These are phyloP conservation scores for Ochropleura leucogaster DNA, from an alignment of 2,888 invertebrate species.

Conservation along the genomic window DNA sequence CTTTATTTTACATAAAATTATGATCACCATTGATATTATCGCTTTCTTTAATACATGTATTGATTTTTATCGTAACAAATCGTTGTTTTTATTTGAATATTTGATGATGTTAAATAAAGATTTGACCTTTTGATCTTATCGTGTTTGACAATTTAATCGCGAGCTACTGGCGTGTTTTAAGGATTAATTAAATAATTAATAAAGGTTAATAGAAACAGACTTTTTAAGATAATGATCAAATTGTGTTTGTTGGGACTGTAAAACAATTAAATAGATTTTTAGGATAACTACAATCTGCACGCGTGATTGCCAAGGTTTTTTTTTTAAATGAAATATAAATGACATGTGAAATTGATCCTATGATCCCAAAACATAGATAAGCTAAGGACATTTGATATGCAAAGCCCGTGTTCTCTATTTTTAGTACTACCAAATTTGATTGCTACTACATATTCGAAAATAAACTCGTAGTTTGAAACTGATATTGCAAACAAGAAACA, in stretches of 20 bases:
- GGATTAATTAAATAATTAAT: slow-evolving; percentile 39
- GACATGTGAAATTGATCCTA: background rate
- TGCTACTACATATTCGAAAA: background rate
- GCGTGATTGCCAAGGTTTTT: too few species aligned
- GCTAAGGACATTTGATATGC: background rate
- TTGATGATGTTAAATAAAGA: slow-evolving; percentile 26
- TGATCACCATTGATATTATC: slow-evolving; percentile 24
- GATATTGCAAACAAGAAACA: background rate
- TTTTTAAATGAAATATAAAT: background rate
- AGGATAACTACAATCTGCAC: too few species aligned
- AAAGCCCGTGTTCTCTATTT: background rate
- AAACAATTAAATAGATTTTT: background rate
- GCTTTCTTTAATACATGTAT: slow-evolving; percentile 31
- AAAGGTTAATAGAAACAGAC: slow-evolving; percentile 53
- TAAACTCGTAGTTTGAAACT: background rate
- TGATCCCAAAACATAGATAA: background rate
- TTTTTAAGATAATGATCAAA: slow-evolving; percentile 14
- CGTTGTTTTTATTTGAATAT: slow-evolving; percentile 11
- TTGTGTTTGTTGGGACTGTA: background rate
- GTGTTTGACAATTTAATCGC: slow-evolving; percentile 36
- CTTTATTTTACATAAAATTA: slow-evolving; percentile 27
- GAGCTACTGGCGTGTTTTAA: slow-evolving; percentile 35
- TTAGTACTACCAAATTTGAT: background rate
- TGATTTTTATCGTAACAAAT: slow-evolving; percentile 39
- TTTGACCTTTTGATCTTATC: slow-evolving; percentile 52